phyloP scores from a whole-genome alignment of 1,140 invertebrate genomes.

The Psilanteris sp. region DNA sequence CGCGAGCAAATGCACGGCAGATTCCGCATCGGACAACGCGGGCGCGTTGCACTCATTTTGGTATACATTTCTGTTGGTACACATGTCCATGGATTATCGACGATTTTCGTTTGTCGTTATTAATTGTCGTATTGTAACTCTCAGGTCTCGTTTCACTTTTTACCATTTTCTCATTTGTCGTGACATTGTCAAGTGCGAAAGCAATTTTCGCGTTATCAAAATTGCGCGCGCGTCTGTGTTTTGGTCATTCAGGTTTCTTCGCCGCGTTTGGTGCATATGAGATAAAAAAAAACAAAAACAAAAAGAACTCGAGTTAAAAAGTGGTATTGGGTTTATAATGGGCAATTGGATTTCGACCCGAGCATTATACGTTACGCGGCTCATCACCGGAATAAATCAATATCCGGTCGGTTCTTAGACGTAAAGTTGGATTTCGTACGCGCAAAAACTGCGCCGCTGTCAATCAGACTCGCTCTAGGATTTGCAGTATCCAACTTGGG shows the following conservation, averaged over 20 bases:
- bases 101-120: slow-evolving; percentile 63
- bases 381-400: slow-evolving; percentile 47
- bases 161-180: slow-evolving; percentile 52
- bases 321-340: too few relatives aligned
- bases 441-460: too few relatives aligned
- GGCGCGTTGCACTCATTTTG: slow-evolving; percentile 51
- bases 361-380: slow-evolving; percentile 50
- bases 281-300: too few relatives aligned
- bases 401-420: slow-evolving; percentile 40
- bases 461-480: slow-evolving; percentile 26
- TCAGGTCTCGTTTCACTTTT: slow-evolving; percentile 22
- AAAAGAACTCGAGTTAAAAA: too few relatives aligned
- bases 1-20: slow-evolving; percentile 26
- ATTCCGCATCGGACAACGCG: slow-evolving; percentile 48
- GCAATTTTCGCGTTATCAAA: slow-evolving; percentile 58
- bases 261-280: not conserved
- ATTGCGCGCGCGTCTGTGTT: slow-evolving; percentile 41
- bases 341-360: slow-evolving; percentile 19
- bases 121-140: slow-evolving; percentile 58
- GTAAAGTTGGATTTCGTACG: slow-evolving; percentile 17
- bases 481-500: slow-evolving; percentile 11
- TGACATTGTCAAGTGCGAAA: slow-evolving; percentile 54
- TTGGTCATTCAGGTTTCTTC: slow-evolving; percentile 31
- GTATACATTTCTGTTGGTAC: slow-evolving; percentile 51
- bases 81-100: slow-evolving; percentile 62